phyloP scores from a whole-genome alignment of 2,113 vertebrate species.

The Ahaetulla prasina region DNA sequence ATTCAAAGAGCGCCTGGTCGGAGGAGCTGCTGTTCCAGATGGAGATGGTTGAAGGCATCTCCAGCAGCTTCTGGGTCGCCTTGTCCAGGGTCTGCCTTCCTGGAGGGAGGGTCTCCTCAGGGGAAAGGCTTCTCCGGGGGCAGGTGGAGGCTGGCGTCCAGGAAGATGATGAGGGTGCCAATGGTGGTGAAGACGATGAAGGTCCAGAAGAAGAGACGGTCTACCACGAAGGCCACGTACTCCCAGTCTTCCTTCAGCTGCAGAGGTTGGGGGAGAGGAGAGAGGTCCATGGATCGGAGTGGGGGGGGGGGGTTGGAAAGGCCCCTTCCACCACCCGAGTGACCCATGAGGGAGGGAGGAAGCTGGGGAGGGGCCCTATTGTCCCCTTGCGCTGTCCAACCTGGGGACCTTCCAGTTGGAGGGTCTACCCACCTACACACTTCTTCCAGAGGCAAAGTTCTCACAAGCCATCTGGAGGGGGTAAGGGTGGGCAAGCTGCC shows the following conservation, averaged over 20 bases:
- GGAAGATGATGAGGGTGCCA: constrained; percentile 84
- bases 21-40: neutral
- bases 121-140: constrained; percentile 81
- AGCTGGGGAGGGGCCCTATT: neutral
- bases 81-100: neutral
- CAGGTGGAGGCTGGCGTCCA: constrained; percentile 85
- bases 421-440: too few species aligned
- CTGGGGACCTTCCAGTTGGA: too few species aligned
- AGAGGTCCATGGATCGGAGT: neutral
- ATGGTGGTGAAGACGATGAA: constrained; percentile 85
- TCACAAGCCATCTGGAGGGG: neutral
- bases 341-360: too few species aligned
- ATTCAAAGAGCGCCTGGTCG: neutral
- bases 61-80: too few species aligned
- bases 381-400: too few species aligned
- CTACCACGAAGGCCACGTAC: constrained; percentile 85
- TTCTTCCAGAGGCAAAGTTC: too few species aligned
- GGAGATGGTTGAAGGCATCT: too few species aligned
- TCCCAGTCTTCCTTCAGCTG: constrained; percentile 91
- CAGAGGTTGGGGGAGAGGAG: neutral
- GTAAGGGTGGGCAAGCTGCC: neutral
- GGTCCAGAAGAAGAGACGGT: constrained; percentile 86
- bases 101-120: constrained; percentile 44
- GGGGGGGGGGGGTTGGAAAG: too few species aligned
- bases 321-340: accelerated